Conservation (phyloP, 2,113 vertebrate species). For the Pollachius pollachius region DNA sequence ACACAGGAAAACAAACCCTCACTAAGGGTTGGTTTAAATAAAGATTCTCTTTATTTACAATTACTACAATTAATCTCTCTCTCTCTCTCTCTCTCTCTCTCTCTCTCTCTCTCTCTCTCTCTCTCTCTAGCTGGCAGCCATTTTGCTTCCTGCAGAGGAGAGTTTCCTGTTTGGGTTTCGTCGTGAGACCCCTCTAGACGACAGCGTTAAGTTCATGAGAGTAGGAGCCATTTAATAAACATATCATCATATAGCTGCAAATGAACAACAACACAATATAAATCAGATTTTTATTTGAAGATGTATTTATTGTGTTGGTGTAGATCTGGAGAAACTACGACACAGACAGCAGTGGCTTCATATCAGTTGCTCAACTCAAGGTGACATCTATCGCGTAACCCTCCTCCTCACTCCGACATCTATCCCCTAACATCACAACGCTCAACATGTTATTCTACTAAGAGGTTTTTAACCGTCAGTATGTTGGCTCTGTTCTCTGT, state of each 20-base stretch:
- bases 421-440: not conserved
- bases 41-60: no score
- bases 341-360: constrained; percentile 90
- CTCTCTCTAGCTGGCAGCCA: constrained; percentile 76
- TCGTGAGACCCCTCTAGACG: constrained; percentile 86
- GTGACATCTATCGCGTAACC: constrained; percentile 51
- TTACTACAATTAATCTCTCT: no score
- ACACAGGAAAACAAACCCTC: no score
- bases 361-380: constrained; percentile 83
- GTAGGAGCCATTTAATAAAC: constrained; percentile 64
- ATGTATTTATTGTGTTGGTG: not conserved
- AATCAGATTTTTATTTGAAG: not conserved
- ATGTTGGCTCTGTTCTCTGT: no score
- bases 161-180: constrained; percentile 91
- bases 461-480: no score
- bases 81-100: no score
- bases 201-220: constrained; percentile 95
- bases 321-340: constrained; percentile 95
- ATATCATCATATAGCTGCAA: no score
- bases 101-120: no score
- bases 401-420: no score
- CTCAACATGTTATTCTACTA: no score
- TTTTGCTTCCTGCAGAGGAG: constrained; percentile 85
- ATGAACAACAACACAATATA: no score
- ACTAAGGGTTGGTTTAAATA: no score